Conservation (phyloP, 2,797 vertebrate species). For the Cryptoblepharus egeriae region DNA sequence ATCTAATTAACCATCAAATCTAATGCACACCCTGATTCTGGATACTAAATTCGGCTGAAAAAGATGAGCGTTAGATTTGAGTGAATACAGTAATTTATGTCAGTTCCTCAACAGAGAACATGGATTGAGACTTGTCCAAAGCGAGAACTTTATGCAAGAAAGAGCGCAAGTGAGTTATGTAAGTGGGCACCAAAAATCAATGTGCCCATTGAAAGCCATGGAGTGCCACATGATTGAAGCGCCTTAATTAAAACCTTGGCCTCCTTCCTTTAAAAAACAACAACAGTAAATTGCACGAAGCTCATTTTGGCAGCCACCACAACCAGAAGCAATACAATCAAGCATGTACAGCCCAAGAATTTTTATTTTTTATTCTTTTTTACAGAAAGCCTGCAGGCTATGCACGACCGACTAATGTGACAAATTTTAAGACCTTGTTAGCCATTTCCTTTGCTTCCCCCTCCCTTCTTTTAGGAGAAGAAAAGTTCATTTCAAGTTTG, state of each 20-base stretch:
- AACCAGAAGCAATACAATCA: slow-evolving; percentile 52
- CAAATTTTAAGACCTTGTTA: background rate
- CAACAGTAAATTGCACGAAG: no score
- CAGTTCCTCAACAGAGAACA: slow-evolving; percentile 33
- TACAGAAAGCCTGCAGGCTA: slow-evolving; percentile 45
- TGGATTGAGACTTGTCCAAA: slow-evolving; percentile 30
- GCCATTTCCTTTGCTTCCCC: background rate
- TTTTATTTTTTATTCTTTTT: slow-evolving; percentile 43
- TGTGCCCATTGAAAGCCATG: slow-evolving; percentile 43
- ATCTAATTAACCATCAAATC: no score
- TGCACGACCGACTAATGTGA: slow-evolving; percentile 55
- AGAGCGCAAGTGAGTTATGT: slow-evolving; percentile 28
- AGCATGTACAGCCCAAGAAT: slow-evolving; percentile 55
- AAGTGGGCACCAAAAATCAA: slow-evolving; percentile 55
- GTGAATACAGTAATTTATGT: background rate
- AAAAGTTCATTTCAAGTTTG: slow-evolving; percentile 16
- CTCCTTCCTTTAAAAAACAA: slow-evolving; percentile 53
- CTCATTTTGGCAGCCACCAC: slow-evolving; percentile 68
- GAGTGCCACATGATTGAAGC: slow-evolving; percentile 54
- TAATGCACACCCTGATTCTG: no score
- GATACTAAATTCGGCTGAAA: no score
- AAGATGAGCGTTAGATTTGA: no score
- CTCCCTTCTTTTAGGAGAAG: slow-evolving; percentile 42
- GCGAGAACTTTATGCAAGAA: slow-evolving; percentile 43
- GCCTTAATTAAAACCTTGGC: slow-evolving; percentile 70